These are phyloP conservation scores for Chionoecetes opilio DNA, from an alignment of 1,140 invertebrate species.

Conservation along the genomic window DNA sequence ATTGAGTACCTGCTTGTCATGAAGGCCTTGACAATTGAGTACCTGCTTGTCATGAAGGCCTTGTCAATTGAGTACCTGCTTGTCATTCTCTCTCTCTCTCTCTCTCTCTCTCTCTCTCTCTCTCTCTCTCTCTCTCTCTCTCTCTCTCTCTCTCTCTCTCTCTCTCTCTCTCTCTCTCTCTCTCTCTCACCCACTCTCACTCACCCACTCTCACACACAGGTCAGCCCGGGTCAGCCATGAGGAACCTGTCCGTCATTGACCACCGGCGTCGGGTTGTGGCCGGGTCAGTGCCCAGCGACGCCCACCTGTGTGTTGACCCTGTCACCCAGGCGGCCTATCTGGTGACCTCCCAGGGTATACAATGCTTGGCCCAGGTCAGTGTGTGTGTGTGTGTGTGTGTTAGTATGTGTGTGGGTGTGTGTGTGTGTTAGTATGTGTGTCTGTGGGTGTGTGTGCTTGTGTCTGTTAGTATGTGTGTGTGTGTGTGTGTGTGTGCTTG, in stretches of 20 bases:
- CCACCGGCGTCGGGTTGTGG: background rate
- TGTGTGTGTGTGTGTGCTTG: no score
- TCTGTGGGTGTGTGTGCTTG: background rate
- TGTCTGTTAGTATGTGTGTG: no score
- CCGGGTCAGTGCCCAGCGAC: background rate
- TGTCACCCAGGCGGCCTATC: background rate
- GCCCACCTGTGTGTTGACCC: constrained; percentile 54
- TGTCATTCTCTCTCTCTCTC: no score
- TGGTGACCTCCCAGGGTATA: background rate
- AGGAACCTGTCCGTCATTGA: background rate
- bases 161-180: no score
- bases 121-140: no score
- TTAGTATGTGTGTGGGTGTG: background rate
- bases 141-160: no score
- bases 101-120: no score
- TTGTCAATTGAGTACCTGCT: no score
- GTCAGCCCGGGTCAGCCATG: background rate
- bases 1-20: no score
- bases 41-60: no score
- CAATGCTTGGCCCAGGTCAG: background rate
- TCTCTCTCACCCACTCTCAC: background rate
- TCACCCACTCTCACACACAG: background rate
- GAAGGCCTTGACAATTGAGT: no score
- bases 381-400: background rate
- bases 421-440: background rate